Evolutionary conservation across 2,113 vertebrate genomes (phyloP), one percentile per base, ranked within the genome.

Genomic region (Uropsilus gracilis): DNA sequence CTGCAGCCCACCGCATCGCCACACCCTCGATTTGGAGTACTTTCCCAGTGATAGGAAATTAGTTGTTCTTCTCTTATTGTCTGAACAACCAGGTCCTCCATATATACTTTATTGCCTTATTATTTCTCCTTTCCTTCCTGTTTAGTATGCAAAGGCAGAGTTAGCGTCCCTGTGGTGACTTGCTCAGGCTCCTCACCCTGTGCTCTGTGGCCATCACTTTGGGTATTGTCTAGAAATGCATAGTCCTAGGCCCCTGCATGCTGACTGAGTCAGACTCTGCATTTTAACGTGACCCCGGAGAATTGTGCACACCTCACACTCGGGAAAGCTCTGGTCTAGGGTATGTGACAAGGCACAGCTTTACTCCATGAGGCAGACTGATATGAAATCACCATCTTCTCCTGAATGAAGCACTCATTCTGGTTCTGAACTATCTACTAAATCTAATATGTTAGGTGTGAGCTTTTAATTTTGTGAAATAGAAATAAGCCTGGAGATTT

Each of bases 401-500:
- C 73, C 69, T 95, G 50, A 94, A 86, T 34, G n/a, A 80, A 83
- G 24, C 42, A 37, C 10, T 76, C 32, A 80, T 87, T 16, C 8
- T 39, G 6, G 57, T 73, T 87, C 55, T 85, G 32, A 95, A 94
- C 83, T 32, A 83, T 6, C 46, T 9, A 64, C 8, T 44, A 48
- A 89, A 76, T 39, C 34, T 61, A 95, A 66, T 72, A 13, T 63
- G 77, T 63, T 39, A 22, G 30, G 30, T 80, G 37, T 73, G 75
- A 57, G 6, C 28, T 85, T 92, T 84, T 53, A 82, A 87, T 64
- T 85, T 59, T 48, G 16, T 72, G 55, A 93, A 59, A 64, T 37
- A 87, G 76, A 94, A 87, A 93, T 80, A 91, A 91, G 57, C n/a
- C 39, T 69, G 34, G 57, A 87, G 30, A 53, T 32, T 61, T 92